A percentile compares a stretch with the other conserved stretches of the same genome.
These are phyloP conservation scores for Incurvaria masculella DNA, from an alignment of 2,888 invertebrate species.

Conservation along the genomic window DNA sequence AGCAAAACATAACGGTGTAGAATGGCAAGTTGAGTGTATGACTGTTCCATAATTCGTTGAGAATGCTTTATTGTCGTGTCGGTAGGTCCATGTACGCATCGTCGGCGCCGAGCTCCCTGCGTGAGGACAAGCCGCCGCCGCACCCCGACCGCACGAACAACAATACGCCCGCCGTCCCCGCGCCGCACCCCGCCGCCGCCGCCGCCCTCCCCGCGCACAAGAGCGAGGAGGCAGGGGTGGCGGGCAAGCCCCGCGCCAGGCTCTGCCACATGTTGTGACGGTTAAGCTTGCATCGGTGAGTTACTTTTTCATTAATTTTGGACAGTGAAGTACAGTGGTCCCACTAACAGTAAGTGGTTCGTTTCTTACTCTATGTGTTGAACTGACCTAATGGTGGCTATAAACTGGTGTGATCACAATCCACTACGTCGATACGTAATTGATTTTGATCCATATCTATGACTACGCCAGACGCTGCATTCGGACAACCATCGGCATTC, in stretches of 20 bases:
- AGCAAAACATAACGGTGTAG: not conserved
- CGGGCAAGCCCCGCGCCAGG: constrained; percentile 35
- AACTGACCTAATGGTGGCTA: too few relatives aligned
- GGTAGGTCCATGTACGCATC: constrained; percentile 49
- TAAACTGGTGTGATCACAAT: too few relatives aligned
- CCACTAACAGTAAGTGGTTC: too few relatives aligned
- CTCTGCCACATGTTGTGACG: constrained; percentile 55
- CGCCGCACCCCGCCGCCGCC: constrained; percentile 8
- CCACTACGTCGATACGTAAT: too few relatives aligned
- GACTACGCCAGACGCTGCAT: too few relatives aligned
- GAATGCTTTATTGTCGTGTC: constrained; percentile 21
- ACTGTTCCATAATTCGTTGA: constrained; percentile 9
- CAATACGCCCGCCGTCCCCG: constrained; percentile 20
- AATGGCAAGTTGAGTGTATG: constrained; percentile 4
- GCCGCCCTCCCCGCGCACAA: not conserved
- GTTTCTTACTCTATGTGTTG: too few relatives aligned
- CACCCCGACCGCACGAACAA: constrained; percentile 17
- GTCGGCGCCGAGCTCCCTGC: constrained; percentile 30
- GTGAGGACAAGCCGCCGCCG: constrained; percentile 24
- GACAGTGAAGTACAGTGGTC: too few relatives aligned
- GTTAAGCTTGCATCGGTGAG: constrained; percentile 48
- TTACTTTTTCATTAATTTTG: constrained; percentile 7
- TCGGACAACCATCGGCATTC: too few relatives aligned
- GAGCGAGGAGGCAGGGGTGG: constrained; percentile 17
- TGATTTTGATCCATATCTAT: too few relatives aligned